Percentiles rank a stretch among this genome's conserved stretches.
Conservation (phyloP, 2,797 vertebrate species). For the Rhinatrema bivittatum region DNA sequence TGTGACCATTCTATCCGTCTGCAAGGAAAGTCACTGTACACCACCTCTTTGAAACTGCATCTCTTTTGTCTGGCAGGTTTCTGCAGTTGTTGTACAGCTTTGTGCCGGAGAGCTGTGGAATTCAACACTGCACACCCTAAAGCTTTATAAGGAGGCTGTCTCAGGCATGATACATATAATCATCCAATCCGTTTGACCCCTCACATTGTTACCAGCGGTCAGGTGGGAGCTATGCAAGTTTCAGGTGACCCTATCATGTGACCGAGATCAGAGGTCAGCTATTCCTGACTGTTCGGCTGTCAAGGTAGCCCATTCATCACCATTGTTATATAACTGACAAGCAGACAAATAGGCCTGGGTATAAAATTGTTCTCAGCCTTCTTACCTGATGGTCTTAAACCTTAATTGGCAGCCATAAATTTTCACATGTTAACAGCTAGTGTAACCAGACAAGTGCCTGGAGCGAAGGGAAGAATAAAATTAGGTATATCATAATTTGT, state of each 20-base stretch:
- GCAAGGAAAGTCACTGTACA: conserved; percentile 43
- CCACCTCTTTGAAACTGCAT: conserved; percentile 58
- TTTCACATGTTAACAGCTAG: conserved; percentile 58
- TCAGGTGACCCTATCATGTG: conserved; percentile 67
- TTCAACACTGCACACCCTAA: conserved; percentile 44
- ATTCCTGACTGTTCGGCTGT: conserved; percentile 53
- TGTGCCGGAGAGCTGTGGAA: conserved; percentile 49
- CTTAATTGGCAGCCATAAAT: conserved; percentile 54
- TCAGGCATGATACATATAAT: conserved; percentile 58
- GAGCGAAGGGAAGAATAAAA: conserved; percentile 29
- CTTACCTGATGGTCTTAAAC: conserved; percentile 55
- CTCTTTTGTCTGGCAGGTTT: conserved; percentile 56
- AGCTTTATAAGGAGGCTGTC: conserved; percentile 52
- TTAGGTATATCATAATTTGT: conserved; percentile 64
- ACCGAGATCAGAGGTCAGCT: conserved; percentile 63
- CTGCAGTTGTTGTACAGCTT: conserved; percentile 51
- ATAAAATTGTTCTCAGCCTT: conserved; percentile 47
- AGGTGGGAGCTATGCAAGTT: conserved; percentile 64
- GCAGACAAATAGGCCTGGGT: conserved; percentile 55
- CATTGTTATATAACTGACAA: conserved; percentile 52
- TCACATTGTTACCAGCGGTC: conserved; percentile 61
- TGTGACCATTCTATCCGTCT: conserved; percentile 35
- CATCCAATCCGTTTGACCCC: conserved; percentile 54
- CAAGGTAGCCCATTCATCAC: conserved; percentile 63
- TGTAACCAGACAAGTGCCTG: conserved; percentile 47